phyloP scores from a whole-genome alignment of 2,797 vertebrate species.

The Spinus olivaceus region DNA sequence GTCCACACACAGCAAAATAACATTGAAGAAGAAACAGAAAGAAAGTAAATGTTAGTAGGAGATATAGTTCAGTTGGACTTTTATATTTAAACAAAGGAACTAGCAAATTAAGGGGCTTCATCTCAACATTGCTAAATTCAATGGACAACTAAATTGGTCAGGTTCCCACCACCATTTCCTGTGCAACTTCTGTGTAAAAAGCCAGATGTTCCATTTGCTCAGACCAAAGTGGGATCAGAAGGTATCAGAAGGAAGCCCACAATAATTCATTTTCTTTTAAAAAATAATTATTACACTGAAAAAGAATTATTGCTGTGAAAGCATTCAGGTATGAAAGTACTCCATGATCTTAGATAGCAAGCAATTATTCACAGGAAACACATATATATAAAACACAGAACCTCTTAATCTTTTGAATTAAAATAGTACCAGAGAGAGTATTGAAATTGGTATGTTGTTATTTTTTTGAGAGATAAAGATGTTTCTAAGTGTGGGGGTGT shows the following conservation, averaged over 20 bases:
- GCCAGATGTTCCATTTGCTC: neutral
- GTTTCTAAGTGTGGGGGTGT: neutral
- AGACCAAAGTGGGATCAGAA: neutral
- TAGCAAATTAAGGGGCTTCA: neutral
- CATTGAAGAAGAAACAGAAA: conserved; percentile 75
- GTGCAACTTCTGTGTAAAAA: neutral
- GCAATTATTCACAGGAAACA: neutral
- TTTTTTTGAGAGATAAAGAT: neutral
- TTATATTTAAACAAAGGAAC: conserved; percentile 15
- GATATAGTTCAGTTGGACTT: conserved; percentile 9
- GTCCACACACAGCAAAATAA: conserved; percentile 76
- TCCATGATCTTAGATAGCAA: neutral
- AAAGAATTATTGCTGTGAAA: neutral
- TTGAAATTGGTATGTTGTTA: neutral
- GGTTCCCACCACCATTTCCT: neutral
- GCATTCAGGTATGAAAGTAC: neutral
- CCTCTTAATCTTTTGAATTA: neutral
- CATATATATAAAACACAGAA: neutral
- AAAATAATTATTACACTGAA: neutral
- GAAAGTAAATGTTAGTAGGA: conserved; percentile 76
- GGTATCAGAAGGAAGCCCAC: neutral
- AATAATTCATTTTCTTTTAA: neutral
- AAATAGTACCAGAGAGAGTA: neutral
- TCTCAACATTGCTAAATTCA: conserved; percentile 10
- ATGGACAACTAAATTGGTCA: neutral